Conservation (phyloP, 1,140 invertebrate genomes). For the Heliconius nattereri region DNA sequence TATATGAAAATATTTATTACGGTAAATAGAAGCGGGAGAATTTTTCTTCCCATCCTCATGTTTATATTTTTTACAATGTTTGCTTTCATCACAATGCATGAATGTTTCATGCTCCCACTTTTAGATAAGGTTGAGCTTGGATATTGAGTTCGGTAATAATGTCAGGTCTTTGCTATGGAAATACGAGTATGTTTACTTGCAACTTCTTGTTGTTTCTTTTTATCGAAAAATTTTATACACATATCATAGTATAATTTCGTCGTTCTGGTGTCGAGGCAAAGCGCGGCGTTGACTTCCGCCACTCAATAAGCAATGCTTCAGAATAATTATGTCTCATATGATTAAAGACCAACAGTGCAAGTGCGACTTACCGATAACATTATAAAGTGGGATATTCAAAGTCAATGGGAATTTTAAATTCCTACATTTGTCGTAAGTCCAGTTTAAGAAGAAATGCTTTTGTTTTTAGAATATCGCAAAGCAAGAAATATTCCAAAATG, state of each 20-base stretch:
- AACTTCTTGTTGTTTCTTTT: neutral
- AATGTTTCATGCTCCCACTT: conserved; percentile 5
- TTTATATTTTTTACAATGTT: neutral
- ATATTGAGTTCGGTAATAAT: conserved; percentile 7
- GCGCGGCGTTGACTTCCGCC: too few relatives aligned
- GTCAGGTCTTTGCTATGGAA: neutral
- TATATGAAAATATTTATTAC: too few relatives aligned
- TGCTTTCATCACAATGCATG: conserved; percentile 3
- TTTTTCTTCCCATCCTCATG: neutral
- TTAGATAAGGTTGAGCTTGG: neutral
- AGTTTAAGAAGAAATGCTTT: neutral
- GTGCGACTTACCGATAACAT: neutral
- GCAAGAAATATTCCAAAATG: neutral
- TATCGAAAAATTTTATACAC: neutral
- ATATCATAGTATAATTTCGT: too few relatives aligned
- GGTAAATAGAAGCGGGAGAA: too few relatives aligned
- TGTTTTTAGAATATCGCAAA: neutral
- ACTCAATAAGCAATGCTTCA: too few relatives aligned
- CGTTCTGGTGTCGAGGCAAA: too few relatives aligned
- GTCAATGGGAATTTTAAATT: neutral
- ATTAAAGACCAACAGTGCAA: too few relatives aligned
- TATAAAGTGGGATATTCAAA: neutral
- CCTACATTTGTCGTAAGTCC: neutral
- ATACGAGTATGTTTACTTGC: neutral
- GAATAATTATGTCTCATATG: too few relatives aligned